Evolutionary conservation across 2,888 invertebrate genomes (phyloP), one percentile per base, ranked within the genome.

Genomic region (Oscheius onirici): DNA sequence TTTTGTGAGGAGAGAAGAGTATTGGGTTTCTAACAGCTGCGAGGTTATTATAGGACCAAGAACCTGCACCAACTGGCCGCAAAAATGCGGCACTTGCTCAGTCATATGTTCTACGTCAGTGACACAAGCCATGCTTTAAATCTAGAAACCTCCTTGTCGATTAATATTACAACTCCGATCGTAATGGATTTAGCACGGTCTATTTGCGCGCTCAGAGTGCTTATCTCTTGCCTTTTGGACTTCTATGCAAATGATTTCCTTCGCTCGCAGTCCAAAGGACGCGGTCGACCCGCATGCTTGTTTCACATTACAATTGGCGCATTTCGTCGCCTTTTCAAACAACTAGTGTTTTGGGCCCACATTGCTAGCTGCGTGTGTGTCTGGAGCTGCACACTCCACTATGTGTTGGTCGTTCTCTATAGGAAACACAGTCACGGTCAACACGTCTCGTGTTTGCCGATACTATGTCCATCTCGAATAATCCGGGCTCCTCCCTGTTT

Each of bases 31-130:
- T 15, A 26, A 20, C 55, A 55, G 55, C 55, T 55, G 55, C 26
- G 22, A 24, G 55, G 8, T 20, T 46, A 55, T 55, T 55, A 55
- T 55, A 55, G 52, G 24, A 13, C 52, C 22, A 52, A 28, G 28
- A 26, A 55, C n/a, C n/a, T 24, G n/a, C 55, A 26, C 55, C 55
- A 55, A 55, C 55, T 55, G 55, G n/a, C 28, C 55, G 46, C 46
- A 17, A 5, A 3, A 5, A 8, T 28, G 26, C 22, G 26, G 55
- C 28, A 55, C 55, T 55, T 28, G 26, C 55, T 20, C 55, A 24
- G 55, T 55, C 55, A 55, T 55, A 55, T 11, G 55, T 55, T 26
- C n/a, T 55, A 34, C 8, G 34, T 34, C 34, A 34, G 34, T 34
- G 34, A 8, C 34, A 34, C 34, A 34, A 34, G n/a, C 34, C 34